Conservation (phyloP, 2,888 invertebrate species). For the Lordiphosa andalusiaca region DNA sequence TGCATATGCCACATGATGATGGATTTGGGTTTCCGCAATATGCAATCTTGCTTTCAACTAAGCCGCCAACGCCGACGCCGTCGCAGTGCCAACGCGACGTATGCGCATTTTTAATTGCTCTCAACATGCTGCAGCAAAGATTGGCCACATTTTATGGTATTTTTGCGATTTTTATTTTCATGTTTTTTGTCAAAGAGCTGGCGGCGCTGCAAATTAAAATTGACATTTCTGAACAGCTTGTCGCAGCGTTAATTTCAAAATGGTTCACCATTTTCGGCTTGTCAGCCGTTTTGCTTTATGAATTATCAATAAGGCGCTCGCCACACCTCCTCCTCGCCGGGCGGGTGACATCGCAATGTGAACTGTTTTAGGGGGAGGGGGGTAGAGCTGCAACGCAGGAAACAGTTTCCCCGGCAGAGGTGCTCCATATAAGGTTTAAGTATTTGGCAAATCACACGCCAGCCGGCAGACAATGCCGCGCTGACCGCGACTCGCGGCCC, state of each 20-base stretch:
- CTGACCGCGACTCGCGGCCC: conserved; percentile 26
- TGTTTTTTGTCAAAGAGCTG: conserved; percentile 46
- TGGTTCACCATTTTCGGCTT: conserved; percentile 41
- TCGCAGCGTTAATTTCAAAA: conserved; percentile 70
- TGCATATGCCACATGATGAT: conserved; percentile 46
- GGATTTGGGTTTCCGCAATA: conserved; percentile 62
- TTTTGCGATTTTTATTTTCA: conserved; percentile 14
- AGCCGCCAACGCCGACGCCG: conserved; percentile 33
- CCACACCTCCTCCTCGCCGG: conserved; percentile 38
- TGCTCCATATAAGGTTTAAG: conserved; percentile 74
- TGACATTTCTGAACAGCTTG: conserved; percentile 67
- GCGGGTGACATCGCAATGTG: conserved; percentile 39
- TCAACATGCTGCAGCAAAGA: conserved; percentile 65
- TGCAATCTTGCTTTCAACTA: conserved; percentile 50
- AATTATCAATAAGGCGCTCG: conserved; percentile 61
- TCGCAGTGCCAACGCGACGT: conserved; percentile 51
- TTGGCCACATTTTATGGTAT: conserved; percentile 56
- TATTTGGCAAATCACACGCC: conserved; percentile 75
- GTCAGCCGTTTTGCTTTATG: conserved; percentile 56
- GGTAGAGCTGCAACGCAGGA: conserved; percentile 57
- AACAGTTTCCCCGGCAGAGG: conserved; percentile 55
- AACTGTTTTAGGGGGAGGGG: conserved; percentile 28
- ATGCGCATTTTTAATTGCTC: conserved; percentile 74
- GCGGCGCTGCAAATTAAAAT: conserved; percentile 63
- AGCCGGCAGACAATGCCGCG: conserved; percentile 52